phyloP scores from a whole-genome alignment of 2,888 invertebrate genomes.

The Scelioninae gen. 1 region DNA sequence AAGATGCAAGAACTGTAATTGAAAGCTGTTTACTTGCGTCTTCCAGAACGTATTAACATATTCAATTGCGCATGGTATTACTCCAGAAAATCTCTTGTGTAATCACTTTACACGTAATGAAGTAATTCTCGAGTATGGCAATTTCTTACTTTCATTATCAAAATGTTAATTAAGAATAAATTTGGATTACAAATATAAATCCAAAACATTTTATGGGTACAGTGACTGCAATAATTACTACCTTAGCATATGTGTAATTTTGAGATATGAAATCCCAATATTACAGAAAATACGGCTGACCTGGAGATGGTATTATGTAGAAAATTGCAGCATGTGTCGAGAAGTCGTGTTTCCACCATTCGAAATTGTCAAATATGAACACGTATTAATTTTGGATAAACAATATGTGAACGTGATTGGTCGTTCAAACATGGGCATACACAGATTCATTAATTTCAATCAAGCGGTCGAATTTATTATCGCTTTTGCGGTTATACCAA shows the following conservation, averaged over 20 bases:
- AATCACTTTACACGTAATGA: constrained; percentile 32
- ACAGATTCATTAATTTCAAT: constrained; percentile 67
- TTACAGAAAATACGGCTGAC: constrained; percentile 8
- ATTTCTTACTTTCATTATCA: not conserved
- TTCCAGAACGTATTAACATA: constrained; percentile 41
- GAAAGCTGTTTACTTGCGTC: constrained; percentile 47
- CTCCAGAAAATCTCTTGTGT: constrained; percentile 21
- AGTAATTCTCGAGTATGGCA: constrained; percentile 10
- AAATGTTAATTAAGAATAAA: too few relatives aligned
- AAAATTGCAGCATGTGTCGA: constrained; percentile 30
- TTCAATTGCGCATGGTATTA: constrained; percentile 39
- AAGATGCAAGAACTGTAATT: constrained; percentile 52
- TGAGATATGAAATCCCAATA: not conserved
- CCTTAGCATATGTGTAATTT: not conserved
- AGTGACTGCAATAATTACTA: too few relatives aligned
- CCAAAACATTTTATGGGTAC: too few relatives aligned
- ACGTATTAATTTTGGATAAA: constrained; percentile 63
- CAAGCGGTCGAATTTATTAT: constrained; percentile 69
- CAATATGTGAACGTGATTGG: constrained; percentile 63
- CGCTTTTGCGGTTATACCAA: constrained; percentile 65
- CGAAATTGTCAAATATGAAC: constrained; percentile 48
- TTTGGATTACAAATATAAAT: too few relatives aligned
- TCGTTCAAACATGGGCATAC: constrained; percentile 54
- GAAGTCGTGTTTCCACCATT: constrained; percentile 30
- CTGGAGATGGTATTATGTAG: constrained; percentile 26